A percentile compares a stretch with the other conserved stretches of the same genome.
These are phyloP conservation scores for Tipula confusa DNA, from an alignment of 2,888 invertebrate species.

Conservation along the genomic window DNA sequence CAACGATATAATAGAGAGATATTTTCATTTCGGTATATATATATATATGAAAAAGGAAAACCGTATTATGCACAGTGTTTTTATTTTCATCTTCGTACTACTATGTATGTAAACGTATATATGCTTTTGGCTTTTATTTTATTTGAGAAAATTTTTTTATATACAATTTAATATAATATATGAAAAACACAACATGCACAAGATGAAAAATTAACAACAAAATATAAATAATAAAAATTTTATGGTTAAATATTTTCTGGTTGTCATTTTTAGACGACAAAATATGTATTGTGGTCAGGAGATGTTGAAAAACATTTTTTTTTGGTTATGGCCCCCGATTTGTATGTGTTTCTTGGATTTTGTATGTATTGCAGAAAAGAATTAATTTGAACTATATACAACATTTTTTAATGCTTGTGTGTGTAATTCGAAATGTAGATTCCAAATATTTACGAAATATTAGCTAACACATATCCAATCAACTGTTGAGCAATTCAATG, in stretches of 20 bases:
- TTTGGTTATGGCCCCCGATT: too few species aligned
- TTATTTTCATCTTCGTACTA: neutral
- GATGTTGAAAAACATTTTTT: neutral
- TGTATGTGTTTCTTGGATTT: too few species aligned
- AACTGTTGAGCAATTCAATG: too few species aligned
- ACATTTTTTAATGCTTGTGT: too few species aligned
- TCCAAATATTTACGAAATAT: too few species aligned
- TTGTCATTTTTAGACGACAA: neutral
- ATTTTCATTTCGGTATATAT: conserved; percentile 14
- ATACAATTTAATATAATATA: too few species aligned
- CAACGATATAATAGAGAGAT: neutral
- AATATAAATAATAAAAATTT: neutral
- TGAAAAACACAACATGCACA: neutral
- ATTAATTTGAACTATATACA: too few species aligned
- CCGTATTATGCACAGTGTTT: neutral
- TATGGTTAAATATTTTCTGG: neutral
- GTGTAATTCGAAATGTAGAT: too few species aligned
- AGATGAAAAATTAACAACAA: neutral
- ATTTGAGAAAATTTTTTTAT: neutral
- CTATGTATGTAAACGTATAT: neutral
- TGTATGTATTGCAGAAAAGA: too few species aligned
- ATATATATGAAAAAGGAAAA: neutral
- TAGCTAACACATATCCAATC: too few species aligned
- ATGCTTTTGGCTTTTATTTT: neutral
- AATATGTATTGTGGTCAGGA: neutral